Conservation (phyloP, 2,888 invertebrate genomes). For the Griposia aprilina region DNA sequence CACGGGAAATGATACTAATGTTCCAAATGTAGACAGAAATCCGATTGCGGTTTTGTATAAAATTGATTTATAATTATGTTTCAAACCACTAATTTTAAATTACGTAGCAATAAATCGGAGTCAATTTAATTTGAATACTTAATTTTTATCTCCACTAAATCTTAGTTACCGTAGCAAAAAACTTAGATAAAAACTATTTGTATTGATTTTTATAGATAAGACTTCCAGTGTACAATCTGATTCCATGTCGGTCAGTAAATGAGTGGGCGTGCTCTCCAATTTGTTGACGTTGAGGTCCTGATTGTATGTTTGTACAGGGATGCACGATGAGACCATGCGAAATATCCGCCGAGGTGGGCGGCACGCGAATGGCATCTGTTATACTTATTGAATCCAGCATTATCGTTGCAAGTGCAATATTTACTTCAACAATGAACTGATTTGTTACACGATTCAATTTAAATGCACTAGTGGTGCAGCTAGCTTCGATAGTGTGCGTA, state of each 20-base stretch:
- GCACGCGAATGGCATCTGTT: constrained; percentile 76
- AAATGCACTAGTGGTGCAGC: constrained; percentile 15
- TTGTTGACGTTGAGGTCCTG: constrained; percentile 84
- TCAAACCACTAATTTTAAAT: constrained; percentile 22
- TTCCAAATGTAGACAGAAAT: constrained; percentile 4
- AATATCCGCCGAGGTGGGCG: constrained; percentile 77
- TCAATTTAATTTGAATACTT: constrained; percentile 31
- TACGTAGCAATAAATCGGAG: constrained; percentile 33
- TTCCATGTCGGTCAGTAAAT: constrained; percentile 71
- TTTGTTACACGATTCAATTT: constrained; percentile 53
- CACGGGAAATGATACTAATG: constrained; percentile 6
- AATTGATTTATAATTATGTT: constrained; percentile 9
- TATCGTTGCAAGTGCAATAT: constrained; percentile 72
- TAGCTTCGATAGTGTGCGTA: constrained; percentile 18
- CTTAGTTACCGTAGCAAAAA: constrained; percentile 19
- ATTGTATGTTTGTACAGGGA: constrained; percentile 82
- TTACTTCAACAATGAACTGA: constrained; percentile 65
- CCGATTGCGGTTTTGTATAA: constrained; percentile 10
- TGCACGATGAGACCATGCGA: constrained; percentile 77
- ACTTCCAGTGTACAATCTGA: constrained; percentile 60
- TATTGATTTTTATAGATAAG: constrained; percentile 42
- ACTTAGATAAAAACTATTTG: constrained; percentile 19
- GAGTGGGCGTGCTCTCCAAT: constrained; percentile 84
- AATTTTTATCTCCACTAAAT: constrained; percentile 22
- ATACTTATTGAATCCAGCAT: constrained; percentile 75